Base-by-base conservation (phyloP, 92 coral and sea anemone species). In the Desmophyllum pertusum region DNA sequence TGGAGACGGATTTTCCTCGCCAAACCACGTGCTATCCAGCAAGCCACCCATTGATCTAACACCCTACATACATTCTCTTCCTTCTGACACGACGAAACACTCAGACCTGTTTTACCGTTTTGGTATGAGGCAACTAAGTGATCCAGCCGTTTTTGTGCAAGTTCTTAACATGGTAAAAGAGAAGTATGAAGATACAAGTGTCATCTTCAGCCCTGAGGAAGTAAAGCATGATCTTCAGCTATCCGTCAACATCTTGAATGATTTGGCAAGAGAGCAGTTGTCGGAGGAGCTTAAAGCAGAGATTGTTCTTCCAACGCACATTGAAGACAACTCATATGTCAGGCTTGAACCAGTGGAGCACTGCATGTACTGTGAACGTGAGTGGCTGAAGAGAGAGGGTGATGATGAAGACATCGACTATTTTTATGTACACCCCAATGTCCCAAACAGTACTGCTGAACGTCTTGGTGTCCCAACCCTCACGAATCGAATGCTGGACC, bases 301-400 rank as follows among this genome's bases (percentile, higher is more conserved):
- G 25, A 81, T 91, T 29, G 42, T 91, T 0, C 30, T 88, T 5
- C 95, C 98, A 1, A 57, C 87, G 13, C 64, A 92, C 48, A 76
- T 29, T 5, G 86, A 67, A 15, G 82, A 43, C 11, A 68, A 78
- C 45, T 39, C 53, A 4, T 41, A 39, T n/a, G 66, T 88, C 13
- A 59, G 80, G 3, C 88, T 93, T 62, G 89, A 79, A 17, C 93
- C 93, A 29, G 86, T 89, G 50, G 67, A 76, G 4, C 86, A 86
- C 13, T 95, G 98, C 73, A 91, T 93, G 45, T 95, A 91, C 87
- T 89, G 94, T 51, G 95, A 95, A 69, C 42, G 19, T 11, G 98
- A 93, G 13, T 93, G 98, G 98, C 83, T 89, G 29, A 89, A 83
- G 55, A 84, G 38, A 39, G 95, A 92, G 0, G 81, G 75, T 62